Base-by-base conservation (phyloP, 2,888 invertebrate genomes). In the Halictus ligatus region DNA sequence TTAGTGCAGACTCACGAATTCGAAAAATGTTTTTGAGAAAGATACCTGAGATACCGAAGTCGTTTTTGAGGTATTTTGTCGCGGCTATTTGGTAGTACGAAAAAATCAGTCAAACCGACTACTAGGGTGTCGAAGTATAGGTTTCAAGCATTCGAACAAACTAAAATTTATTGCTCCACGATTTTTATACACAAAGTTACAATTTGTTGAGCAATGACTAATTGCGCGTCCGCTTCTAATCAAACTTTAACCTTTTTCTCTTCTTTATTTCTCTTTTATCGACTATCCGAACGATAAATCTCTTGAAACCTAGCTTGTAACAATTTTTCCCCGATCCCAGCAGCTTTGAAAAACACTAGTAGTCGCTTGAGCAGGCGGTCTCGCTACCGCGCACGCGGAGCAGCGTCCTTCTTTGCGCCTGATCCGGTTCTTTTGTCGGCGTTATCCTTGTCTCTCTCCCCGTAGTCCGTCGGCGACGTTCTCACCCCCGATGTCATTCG, bases 401-500 rank as follows among this genome's bases (percentile, higher is more conserved):
- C 25, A 13, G 13, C 13, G 60, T 25, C 25, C 60, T 60, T 60
- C 25, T 60, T 25, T 60, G 25, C 60, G 60, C 60, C 13, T 60
- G 60, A 60, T 60, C 60, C 60, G 12, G 60, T 25, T 25, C 60
- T 13, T 67, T 29, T 64, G 64, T 67, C 64, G 29, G 29, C 18
- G 40, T 76, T 79, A 74, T 74, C 46, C 54, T 79, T 74, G 79
- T 79, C 79, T 69, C 79, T 69, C 15, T 29, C 10, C 75, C 25
- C 43, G 35, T 10, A 48, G 64, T n/a, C 72, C n/a, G 21, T 40
- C 80, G 50, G 40, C 46, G 67, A 46, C 35, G 50, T 43, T 60
- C 60, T 54, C 67, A 21, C 74, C 75, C 69, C 21, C 67, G 80
- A 75, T 71, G 81, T 77, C 83, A 73, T 77, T 81, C 79, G 80